phyloP scores from a whole-genome alignment of 2,888 invertebrate species.

The Criorhina ranunculi region DNA sequence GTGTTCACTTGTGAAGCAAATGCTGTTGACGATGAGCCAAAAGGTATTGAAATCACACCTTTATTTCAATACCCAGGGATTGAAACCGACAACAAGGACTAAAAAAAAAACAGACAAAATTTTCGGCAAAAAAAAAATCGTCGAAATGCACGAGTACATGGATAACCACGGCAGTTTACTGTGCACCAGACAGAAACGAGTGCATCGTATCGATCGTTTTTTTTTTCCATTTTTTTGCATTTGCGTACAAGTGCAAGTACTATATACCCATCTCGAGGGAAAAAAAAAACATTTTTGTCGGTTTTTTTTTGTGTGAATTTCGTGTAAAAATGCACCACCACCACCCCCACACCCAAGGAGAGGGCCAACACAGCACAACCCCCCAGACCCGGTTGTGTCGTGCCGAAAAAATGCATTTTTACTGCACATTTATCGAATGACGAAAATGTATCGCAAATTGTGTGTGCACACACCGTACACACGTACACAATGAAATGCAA shows the following conservation, averaged over 20 bases:
- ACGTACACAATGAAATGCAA: conserved; percentile 58
- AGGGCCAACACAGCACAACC: conserved; percentile 28
- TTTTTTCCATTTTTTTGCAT: conserved; percentile 77
- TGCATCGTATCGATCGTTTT: conserved; percentile 84
- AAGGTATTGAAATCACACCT: conserved; percentile 70
- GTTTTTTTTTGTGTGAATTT: conserved; percentile 52
- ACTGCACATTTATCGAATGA: conserved; percentile 62
- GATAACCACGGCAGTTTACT: conserved; percentile 76
- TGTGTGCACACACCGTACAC: conserved; percentile 47
- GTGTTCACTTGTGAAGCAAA: conserved; percentile 63
- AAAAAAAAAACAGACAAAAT: conserved; percentile 22
- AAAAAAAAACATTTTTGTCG: background rate
- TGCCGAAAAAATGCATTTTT: conserved; percentile 71
- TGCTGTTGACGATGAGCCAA: conserved; percentile 50
- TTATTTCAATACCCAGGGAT: conserved; percentile 61
- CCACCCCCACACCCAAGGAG: conserved; percentile 2
- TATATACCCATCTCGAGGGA: conserved; percentile 37
- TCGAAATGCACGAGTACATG: conserved; percentile 27
- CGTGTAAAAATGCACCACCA: conserved; percentile 50
- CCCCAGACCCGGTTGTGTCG: conserved; percentile 5
- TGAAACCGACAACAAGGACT: conserved; percentile 27
- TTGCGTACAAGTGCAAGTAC: conserved; percentile 64
- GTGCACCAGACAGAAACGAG: conserved; percentile 84
- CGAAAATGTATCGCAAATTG: conserved; percentile 60
- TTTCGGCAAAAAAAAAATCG: conserved; percentile 47